Evolutionary conservation across 2,888 invertebrate species (phyloP), one percentile per base, ranked within the genome.

Genomic region (Tetheella fluctuosa): DNA sequence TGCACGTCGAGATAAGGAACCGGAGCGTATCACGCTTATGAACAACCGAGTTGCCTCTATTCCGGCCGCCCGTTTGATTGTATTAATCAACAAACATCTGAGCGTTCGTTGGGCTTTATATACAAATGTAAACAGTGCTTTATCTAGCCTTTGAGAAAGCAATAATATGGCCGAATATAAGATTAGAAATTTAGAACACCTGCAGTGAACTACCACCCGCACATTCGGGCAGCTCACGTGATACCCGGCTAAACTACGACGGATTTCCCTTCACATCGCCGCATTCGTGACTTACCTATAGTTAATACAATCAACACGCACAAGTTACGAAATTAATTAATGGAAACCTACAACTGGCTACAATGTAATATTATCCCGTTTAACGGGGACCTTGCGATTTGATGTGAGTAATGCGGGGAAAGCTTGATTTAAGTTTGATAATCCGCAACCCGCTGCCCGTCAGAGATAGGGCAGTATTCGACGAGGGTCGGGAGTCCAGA

Each of bases 1-100:
- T 85, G 85, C 87, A 81, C 80, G 80, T 77, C 77, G 67, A 81
- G 89, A 90, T 90, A 90, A 88, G 82, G 76, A 77, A 79, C 73
- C 81, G 76, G 73, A 80, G 80, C 81, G 81, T 84, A 84, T 85
- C 85, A 77, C 76, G 77, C 74, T 77, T 81, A 80, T 76, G 74
- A 79, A 80, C 55, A 55, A 48, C 55, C 55, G 17, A 4, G 25
- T 17, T 30, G n/a, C 54, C 54, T 54, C 65, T 62, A 64, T 63
- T 66, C 61, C 17, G 2, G 17, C 17, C 54, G 28, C 54, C n/a
- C 30, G 30, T 17, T 54, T 54, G 28, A 30, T 30, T 12, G 15
- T 30, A 13, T 30, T 54, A 54, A 30, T 28, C 28, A 54, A 54
- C 54, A 25, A 42, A 54, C 17, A 54, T 28, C 28, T 13, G 28